Conservation (phyloP, 2,113 vertebrate species). For the Mormoops blainvillei region DNA sequence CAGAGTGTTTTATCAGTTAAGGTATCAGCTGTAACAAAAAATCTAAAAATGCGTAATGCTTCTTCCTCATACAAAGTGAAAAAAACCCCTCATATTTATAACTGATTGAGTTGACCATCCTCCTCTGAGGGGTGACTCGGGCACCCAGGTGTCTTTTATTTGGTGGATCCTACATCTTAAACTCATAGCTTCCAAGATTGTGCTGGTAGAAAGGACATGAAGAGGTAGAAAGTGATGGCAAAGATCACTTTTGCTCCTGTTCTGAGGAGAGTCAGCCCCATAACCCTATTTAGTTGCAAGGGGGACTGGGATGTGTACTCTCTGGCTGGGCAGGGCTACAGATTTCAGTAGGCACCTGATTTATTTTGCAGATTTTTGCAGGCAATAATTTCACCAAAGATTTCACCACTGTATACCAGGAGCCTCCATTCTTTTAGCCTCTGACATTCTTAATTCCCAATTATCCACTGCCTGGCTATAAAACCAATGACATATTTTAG, state of each 20-base stretch:
- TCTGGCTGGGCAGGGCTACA: not conserved
- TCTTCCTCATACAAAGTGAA: not conserved
- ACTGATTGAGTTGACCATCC: not conserved
- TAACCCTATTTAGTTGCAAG: not conserved
- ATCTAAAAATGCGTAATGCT: not conserved
- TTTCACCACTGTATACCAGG: not conserved
- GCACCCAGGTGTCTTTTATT: not conserved
- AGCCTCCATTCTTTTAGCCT: not conserved
- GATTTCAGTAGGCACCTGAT: not conserved
- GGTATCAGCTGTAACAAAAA: not conserved
- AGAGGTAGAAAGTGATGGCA: not conserved
- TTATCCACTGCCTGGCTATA: not conserved
- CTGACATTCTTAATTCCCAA: not conserved
- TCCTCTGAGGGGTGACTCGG: not conserved
- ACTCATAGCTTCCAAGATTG: not conserved
- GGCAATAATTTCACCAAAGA: not conserved
- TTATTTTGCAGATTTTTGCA: not conserved
- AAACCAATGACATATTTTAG: not conserved
- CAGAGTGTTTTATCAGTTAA: not conserved
- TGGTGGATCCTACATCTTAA: not conserved
- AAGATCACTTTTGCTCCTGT: not conserved
- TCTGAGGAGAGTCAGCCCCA: not conserved
- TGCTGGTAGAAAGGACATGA: not conserved
- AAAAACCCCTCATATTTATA: not conserved
- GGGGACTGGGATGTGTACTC: not conserved